phyloP scores from a whole-genome alignment of 2,797 vertebrate genomes.

The Cynopterus sphinx region DNA sequence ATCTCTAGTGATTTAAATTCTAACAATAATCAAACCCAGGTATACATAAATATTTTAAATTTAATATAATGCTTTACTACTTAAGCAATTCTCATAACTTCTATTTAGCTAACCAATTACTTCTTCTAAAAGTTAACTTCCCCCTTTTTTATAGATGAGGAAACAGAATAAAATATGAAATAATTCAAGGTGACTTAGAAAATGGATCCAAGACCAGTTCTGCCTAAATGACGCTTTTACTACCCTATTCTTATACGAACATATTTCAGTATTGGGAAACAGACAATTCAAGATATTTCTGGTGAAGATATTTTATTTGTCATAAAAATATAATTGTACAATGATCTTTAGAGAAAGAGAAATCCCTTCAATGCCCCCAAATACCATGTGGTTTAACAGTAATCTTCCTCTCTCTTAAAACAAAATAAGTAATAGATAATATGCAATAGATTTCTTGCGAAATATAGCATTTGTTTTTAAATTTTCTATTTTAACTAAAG shows the following conservation, averaged over 20 bases:
- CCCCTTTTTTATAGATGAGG: not conserved
- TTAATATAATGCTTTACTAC: slow-evolving; percentile 5
- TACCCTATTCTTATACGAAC: not conserved
- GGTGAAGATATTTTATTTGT: slow-evolving; percentile 72
- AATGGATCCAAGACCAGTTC: not conserved
- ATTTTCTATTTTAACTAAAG: slow-evolving; percentile 61
- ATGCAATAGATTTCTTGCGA: slow-evolving; percentile 65
- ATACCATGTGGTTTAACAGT: slow-evolving; percentile 60
- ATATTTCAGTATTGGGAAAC: slow-evolving; percentile 3
- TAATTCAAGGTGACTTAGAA: slow-evolving; percentile 11
- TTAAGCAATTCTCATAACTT: not conserved
- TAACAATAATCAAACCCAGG: not conserved
- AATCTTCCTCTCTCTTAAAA: slow-evolving; percentile 59
- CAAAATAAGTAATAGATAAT: slow-evolving; percentile 55
- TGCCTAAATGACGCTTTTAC: not conserved
- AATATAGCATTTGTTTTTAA: slow-evolving; percentile 44
- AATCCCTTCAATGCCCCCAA: slow-evolving; percentile 58
- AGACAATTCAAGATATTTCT: slow-evolving; percentile 47
- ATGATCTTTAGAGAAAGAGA: slow-evolving; percentile 69
- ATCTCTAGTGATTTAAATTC: not conserved
- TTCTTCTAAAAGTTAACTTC: not conserved
- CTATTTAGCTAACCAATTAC: not conserved
- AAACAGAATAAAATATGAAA: not conserved
- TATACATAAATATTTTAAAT: slow-evolving; percentile 18
- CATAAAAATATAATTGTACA: slow-evolving; percentile 73